Evolutionary conservation across 1,140 invertebrate genomes (phyloP).

Genomic region (Zaprionus kolodkinae): DNA sequence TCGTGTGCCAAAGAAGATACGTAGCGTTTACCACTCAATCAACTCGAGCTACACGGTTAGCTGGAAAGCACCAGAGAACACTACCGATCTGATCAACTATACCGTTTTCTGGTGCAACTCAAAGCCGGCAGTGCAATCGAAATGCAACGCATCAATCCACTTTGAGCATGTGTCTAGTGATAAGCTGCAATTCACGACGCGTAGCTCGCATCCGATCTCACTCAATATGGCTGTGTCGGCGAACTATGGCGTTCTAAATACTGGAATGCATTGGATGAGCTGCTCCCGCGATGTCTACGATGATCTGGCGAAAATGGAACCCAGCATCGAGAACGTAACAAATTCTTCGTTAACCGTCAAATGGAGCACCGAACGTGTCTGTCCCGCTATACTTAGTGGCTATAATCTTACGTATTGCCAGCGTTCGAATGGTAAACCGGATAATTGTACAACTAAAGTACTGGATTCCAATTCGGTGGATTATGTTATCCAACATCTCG

Average conservation of each 20-base stretch:
- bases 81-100: constrained; percentile 53
- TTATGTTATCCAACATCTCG: constrained; percentile 54
- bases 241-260: constrained; percentile 64
- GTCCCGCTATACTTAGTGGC: constrained; percentile 65
- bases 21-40: constrained; percentile 64
- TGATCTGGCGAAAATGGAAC: constrained; percentile 75
- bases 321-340: constrained; percentile 52
- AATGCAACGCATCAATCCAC: constrained; percentile 70
- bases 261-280: constrained; percentile 73
- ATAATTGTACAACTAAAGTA: constrained; percentile 66
- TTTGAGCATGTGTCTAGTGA: constrained; percentile 56
- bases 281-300: constrained; percentile 68
- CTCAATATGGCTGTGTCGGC: constrained; percentile 76
- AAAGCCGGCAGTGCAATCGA: constrained; percentile 52
- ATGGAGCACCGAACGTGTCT: constrained; percentile 69
- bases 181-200: constrained; percentile 52
- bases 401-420: constrained; percentile 78
- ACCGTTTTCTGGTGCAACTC: constrained; percentile 78
- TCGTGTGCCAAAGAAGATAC: constrained; percentile 61
- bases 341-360: constrained; percentile 58
- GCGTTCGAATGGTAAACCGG: constrained; percentile 52
- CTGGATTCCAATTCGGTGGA: constrained; percentile 46
- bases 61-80: constrained; percentile 69
- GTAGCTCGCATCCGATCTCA: constrained; percentile 31
- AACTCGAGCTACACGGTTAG: constrained; percentile 70